Conservation (phyloP, 2,888 invertebrate species). For the Chydorus sphaericus region DNA sequence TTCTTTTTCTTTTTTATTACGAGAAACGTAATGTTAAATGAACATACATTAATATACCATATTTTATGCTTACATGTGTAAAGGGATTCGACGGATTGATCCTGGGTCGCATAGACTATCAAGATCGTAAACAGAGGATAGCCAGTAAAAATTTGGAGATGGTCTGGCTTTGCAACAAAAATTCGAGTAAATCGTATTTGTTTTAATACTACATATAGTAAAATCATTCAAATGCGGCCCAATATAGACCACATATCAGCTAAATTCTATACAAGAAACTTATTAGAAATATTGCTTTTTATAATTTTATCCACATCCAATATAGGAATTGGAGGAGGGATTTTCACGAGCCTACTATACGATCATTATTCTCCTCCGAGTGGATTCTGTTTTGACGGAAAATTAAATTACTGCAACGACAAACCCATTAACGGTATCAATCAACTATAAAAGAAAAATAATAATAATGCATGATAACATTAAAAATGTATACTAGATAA, state of each 20-base stretch:
- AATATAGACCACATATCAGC: too few relatives aligned
- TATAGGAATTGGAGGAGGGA: slow-evolving; percentile 24
- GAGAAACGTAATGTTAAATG: too few relatives aligned
- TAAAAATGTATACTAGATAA: too few relatives aligned
- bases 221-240: too few relatives aligned
- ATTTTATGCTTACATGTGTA: background rate
- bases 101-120: slow-evolving; percentile 33
- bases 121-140: slow-evolving; percentile 23
- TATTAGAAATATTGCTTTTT: too few relatives aligned
- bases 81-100: slow-evolving; percentile 34
- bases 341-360: slow-evolving; percentile 36
- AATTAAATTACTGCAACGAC: slow-evolving; percentile 29
- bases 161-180: slow-evolving; percentile 26
- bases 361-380: slow-evolving; percentile 32
- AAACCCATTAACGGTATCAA: slow-evolving; percentile 30
- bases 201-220: too few relatives aligned
- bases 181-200: slow-evolving; percentile 8
- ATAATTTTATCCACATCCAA: background rate
- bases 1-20: too few relatives aligned
- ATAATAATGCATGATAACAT: too few relatives aligned
- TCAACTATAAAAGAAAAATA: too few relatives aligned
- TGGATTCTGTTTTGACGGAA: slow-evolving; percentile 41
- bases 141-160: slow-evolving; percentile 25
- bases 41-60: too few relatives aligned
- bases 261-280: too few relatives aligned